Evolutionary conservation across 2,888 invertebrate species (phyloP).

Genomic region (Hermaeophaga mercurialis): DNA sequence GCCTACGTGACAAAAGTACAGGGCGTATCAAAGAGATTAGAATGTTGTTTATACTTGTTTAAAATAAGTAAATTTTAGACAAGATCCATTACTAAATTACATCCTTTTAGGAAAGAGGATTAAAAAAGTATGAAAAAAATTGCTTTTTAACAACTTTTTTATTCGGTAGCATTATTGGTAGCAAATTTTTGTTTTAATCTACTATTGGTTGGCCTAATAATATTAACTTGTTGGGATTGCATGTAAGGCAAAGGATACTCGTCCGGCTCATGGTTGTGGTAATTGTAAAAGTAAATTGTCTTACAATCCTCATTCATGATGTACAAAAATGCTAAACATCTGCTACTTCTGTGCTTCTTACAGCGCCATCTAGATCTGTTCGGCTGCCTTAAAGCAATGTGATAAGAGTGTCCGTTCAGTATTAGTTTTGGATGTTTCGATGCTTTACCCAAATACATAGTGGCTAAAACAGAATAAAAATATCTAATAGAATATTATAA

Average conservation of each 20-base stretch:
- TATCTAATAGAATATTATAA: too few relatives aligned
- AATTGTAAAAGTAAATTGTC: conserved; percentile 9
- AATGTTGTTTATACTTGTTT: too few relatives aligned
- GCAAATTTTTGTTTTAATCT: not conserved
- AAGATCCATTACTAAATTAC: too few relatives aligned
- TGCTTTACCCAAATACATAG: conserved; percentile 36
- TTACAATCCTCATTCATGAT: conserved; percentile 6
- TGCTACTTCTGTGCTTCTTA: conserved; percentile 31
- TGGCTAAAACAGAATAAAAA: conserved; percentile 32
- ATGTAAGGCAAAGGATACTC: conserved; percentile 9
- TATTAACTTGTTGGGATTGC: conserved; percentile 1
- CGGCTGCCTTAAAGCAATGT: conserved; percentile 32
- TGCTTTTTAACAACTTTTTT: too few relatives aligned
- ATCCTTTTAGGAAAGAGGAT: too few relatives aligned
- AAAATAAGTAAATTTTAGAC: too few relatives aligned
- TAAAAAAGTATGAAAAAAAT: too few relatives aligned
- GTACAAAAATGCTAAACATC: conserved; percentile 32
- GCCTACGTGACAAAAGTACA: too few relatives aligned
- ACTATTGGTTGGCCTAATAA: not conserved
- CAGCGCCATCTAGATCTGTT: conserved; percentile 40
- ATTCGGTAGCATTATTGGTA: too few relatives aligned
- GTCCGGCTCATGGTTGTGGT: conserved; percentile 20
- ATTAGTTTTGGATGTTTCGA: conserved; percentile 41
- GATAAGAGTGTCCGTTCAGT: conserved; percentile 36
- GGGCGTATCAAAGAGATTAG: too few relatives aligned